A percentile compares a stretch with the other conserved stretches of the same genome.
phyloP scores from a whole-genome alignment of 1,140 invertebrate species.

The Ostrea denselamellosa region DNA sequence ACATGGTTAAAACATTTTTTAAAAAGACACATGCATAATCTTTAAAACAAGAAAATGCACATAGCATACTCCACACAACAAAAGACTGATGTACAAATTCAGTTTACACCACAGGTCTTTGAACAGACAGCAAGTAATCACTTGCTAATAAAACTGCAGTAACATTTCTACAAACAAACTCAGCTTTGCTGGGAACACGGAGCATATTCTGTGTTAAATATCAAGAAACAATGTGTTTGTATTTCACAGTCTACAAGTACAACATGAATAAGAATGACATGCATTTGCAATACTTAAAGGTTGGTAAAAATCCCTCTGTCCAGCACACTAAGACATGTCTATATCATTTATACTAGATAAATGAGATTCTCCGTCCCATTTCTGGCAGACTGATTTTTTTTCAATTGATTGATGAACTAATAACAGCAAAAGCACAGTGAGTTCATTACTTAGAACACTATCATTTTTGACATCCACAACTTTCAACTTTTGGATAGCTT shows the following conservation, averaged over 20 bases:
- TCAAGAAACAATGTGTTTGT: too few relatives aligned
- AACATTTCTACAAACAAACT: too few relatives aligned
- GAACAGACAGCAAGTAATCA: too few relatives aligned
- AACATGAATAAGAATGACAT: background rate
- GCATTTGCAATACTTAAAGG: background rate
- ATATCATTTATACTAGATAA: background rate
- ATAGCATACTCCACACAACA: background rate
- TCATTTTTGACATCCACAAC: background rate
- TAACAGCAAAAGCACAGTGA: background rate
- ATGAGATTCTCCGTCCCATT: background rate
- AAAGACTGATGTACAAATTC: background rate
- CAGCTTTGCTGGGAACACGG: too few relatives aligned
- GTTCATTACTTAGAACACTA: background rate
- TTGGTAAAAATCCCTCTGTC: conserved; percentile 9
- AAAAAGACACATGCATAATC: background rate
- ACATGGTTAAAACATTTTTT: background rate
- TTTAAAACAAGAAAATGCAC: conserved; percentile 36
- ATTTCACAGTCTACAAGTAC: background rate
- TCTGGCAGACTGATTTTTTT: background rate
- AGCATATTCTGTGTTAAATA: too few relatives aligned
- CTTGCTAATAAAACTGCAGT: too few relatives aligned
- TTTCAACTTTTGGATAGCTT: conserved; percentile 67
- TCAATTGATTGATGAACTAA: background rate
- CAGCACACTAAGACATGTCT: background rate
- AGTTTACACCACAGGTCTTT: too few relatives aligned